Base-by-base conservation (phyloP, 2,113 vertebrate species). In the Callorhinus ursinus region DNA sequence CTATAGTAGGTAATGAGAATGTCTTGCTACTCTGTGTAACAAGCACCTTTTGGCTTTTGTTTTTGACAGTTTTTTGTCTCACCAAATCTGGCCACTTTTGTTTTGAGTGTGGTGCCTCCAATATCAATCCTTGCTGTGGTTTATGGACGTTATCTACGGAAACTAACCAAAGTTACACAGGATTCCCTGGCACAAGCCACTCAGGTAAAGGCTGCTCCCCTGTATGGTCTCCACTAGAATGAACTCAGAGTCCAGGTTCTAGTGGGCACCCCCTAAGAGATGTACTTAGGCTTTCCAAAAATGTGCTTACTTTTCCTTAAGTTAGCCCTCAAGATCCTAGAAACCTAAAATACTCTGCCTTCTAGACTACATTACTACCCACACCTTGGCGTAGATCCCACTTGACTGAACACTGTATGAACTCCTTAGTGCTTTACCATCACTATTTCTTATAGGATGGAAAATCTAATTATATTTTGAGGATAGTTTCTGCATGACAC, bases 131-230 rank as follows among this genome's bases (percentile, higher is more conserved):
- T 99, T 28, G 99, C 99, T 24, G 98, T 99, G 71, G 97, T 99
- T 97, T 99, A 99, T 46, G 99, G 99, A 77, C 98, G 99, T 87
- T 99, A 99, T 71, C 98, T 99, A 42, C 99, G 99, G 97, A 99
- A 99, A 92, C 98, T 99, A 97, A 99, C 99, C 90, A 99, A 99
- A 98, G 93, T 98, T 63, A 99, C 99, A 1, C 99, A 99, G 98
- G 99, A 99, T n/a, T 99, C 99, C 16, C 99, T 99, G 36, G 99
- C 99, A 89, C 99, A 99, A 84, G 99, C 99, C 92, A 99, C 99
- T 89, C 99, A 99, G 99, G 99, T 99, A 97, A 97, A 88, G 42
- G 88, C 95, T 59, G 51, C 36, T 55, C 46, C n/a, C 28, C 0
- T 0, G 19, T 1, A 0, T 6, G 31, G 18, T 46, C 12, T 59